Percentiles rank a stretch among this genome's conserved stretches.
Conservation (phyloP, 2,113 vertebrate species). For the Polyodon spathula region DNA sequence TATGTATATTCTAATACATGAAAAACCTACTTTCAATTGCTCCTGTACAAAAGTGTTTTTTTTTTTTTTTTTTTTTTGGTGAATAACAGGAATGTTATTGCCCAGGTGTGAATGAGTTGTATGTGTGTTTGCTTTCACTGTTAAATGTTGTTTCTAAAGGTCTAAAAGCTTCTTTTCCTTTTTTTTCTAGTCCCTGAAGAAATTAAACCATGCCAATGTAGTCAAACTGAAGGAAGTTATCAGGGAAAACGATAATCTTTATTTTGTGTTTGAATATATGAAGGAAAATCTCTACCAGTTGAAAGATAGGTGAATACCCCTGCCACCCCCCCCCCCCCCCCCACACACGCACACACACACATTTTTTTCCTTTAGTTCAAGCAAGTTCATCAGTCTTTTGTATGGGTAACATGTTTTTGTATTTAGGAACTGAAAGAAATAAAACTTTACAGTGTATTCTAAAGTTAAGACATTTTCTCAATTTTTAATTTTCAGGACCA, state of each 20-base stretch:
- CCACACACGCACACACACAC: too few species aligned
- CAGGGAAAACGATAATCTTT: slow-evolving; percentile 69
- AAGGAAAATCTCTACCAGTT: slow-evolving; percentile 76
- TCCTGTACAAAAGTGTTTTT: slow-evolving; percentile 1
- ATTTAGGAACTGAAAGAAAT: too few species aligned
- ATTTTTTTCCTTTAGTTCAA: too few species aligned
- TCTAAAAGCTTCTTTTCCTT: background rate
- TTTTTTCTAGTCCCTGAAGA: slow-evolving; percentile 65
- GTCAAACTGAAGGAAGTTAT: slow-evolving; percentile 75
- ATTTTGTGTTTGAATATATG: slow-evolving; percentile 77
- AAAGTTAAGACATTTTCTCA: background rate
- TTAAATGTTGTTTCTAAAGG: slow-evolving; percentile 20
- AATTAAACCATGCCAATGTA: slow-evolving; percentile 68
- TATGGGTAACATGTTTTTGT: too few species aligned
- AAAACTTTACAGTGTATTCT: too few species aligned
- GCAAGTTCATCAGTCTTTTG: too few species aligned
- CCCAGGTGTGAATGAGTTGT: slow-evolving; percentile 3
- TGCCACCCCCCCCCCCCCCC: too few species aligned
- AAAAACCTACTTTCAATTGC: too few species aligned
- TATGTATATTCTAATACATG: too few species aligned
- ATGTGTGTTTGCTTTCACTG: slow-evolving; percentile 20
- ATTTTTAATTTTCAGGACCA: slow-evolving; percentile 46
- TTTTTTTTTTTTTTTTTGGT: background rate
- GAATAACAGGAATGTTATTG: too few species aligned
- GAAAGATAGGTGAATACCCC: slow-evolving; percentile 61